phyloP scores from a whole-genome alignment of 53 echinoderm and acorn worm species.

The Crossaster papposus region DNA sequence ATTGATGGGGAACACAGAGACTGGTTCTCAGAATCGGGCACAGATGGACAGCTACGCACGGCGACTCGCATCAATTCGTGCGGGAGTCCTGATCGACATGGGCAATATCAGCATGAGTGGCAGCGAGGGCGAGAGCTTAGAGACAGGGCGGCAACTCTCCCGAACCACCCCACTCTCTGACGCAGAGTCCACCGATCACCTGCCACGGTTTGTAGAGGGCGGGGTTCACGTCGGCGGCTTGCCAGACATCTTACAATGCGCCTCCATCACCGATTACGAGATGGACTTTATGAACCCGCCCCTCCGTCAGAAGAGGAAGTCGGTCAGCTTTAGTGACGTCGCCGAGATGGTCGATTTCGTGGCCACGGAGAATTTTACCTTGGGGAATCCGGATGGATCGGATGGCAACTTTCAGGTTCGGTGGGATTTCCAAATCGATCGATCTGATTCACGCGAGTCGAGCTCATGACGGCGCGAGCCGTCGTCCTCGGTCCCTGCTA shows the following conservation, averaged over 20 bases:
- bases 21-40: neutral
- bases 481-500: conserved; percentile 38
- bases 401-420: conserved; percentile 42
- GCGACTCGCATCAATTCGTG: conserved; percentile 30
- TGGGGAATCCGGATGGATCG: conserved; percentile 4
- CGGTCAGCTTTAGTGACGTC: conserved; percentile 45
- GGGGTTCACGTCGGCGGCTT: conserved; percentile 42
- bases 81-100: conserved; percentile 39
- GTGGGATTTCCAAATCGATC: conserved; percentile 56
- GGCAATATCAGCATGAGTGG: conserved; percentile 34
- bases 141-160: neutral
- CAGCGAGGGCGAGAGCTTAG: conserved; percentile 24
- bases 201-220: conserved; percentile 37
- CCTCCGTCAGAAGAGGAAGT: conserved; percentile 24
- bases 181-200: conserved; percentile 14
- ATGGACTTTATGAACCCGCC: conserved; percentile 25
- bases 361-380: conserved; percentile 38
- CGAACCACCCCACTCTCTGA: conserved; percentile 22
- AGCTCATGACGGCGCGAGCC: conserved; percentile 25
- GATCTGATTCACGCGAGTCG: conserved; percentile 6
- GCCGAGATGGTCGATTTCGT: conserved; percentile 53
- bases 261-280: conserved; percentile 42
- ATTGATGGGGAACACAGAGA: conserved; percentile 23
- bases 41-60: conserved; percentile 39
- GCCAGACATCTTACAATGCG: conserved; percentile 34